Evolutionary conservation across 2,797 vertebrate species (phyloP).

Genomic region (Ceryle rudis): DNA sequence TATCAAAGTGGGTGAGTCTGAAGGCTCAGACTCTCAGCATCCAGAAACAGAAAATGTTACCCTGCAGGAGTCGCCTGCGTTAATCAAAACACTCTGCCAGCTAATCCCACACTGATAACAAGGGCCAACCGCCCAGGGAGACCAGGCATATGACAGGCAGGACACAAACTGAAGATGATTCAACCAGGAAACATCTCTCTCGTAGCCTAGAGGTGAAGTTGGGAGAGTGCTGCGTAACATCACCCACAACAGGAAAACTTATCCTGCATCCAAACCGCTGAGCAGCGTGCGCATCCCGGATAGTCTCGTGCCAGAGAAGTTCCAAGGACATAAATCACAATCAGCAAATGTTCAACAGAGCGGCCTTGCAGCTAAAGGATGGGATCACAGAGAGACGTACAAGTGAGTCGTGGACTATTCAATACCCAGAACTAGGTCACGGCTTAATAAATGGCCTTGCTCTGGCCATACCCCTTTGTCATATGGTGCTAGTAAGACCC

Average conservation of each 20-base stretch:
- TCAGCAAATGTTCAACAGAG: background rate
- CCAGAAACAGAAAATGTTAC: background rate
- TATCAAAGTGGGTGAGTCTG: background rate
- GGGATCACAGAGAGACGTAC: fast-evolving
- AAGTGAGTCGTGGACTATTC: background rate
- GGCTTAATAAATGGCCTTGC: background rate
- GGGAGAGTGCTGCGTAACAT: background rate
- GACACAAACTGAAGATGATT: background rate
- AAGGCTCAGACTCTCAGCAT: background rate
- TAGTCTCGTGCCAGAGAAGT: background rate
- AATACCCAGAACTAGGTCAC: background rate
- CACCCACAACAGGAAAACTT: background rate
- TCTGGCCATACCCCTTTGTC: background rate
- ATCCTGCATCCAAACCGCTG: background rate
- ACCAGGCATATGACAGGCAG: background rate
- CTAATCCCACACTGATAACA: background rate
- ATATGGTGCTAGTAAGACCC: background rate
- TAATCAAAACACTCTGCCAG: background rate
- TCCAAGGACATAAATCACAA: background rate
- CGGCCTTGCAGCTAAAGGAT: background rate
- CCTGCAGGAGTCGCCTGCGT: background rate
- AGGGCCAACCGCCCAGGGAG: background rate
- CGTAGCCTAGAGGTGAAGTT: fast-evolving
- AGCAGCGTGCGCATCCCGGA: background rate
- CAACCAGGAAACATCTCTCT: background rate